Evolutionary conservation across 2,888 invertebrate species (phyloP).

Genomic region (Hoplodrina ambigua): DNA sequence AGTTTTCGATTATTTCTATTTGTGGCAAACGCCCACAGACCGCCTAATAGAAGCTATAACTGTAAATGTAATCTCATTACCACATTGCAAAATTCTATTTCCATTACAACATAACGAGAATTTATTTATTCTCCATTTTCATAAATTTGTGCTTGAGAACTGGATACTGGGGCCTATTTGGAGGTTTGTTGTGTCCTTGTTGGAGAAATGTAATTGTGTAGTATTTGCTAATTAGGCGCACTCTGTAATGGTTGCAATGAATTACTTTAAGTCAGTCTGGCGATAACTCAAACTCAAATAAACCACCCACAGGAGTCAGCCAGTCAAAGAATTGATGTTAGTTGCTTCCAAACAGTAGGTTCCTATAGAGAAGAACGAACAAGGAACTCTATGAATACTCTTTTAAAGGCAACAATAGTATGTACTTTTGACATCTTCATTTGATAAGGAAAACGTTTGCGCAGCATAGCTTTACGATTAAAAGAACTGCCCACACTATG

Average conservation of each 20-base stretch:
- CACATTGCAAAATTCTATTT: conserved; percentile 82
- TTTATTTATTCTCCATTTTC: conserved; percentile 85
- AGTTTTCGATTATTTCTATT: conserved; percentile 67
- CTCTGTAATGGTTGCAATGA: conserved; percentile 65
- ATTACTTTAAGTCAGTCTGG: conserved; percentile 65
- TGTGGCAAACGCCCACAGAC: conserved; percentile 74
- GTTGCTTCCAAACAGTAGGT: not conserved
- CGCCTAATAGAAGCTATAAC: conserved; percentile 77
- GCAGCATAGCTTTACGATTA: too few species aligned
- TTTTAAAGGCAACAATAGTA: too few species aligned
- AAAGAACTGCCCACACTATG: conserved; percentile 21
- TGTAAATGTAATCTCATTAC: conserved; percentile 82
- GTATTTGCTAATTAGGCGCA: conserved; percentile 71
- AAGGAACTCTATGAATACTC: too few species aligned
- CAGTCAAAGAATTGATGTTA: not conserved
- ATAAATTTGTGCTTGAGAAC: conserved; percentile 78
- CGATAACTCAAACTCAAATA: conserved; percentile 18
- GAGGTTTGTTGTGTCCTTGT: conserved; percentile 71
- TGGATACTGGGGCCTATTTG: conserved; percentile 75
- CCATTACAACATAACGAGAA: conserved; percentile 83
- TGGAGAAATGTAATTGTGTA: conserved; percentile 76
- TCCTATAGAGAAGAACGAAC: too few species aligned
- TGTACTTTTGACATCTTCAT: too few species aligned
- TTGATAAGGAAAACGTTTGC: too few species aligned
- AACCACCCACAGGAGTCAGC: not conserved